Conservation (phyloP, 2,113 vertebrate species). For the Candoia aspera region DNA sequence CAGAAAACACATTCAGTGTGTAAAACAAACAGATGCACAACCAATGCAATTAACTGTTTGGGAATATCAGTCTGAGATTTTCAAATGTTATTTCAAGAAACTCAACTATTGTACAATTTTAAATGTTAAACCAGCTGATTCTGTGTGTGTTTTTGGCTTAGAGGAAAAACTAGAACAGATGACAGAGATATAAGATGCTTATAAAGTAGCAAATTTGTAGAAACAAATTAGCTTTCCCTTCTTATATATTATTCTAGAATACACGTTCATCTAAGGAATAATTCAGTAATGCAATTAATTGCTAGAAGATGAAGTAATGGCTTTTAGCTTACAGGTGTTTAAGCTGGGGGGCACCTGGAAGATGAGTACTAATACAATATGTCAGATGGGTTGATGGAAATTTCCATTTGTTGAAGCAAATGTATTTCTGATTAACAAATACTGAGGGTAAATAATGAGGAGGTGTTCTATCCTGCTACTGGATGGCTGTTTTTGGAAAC, state of each 20-base stretch:
- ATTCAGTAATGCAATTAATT: not conserved
- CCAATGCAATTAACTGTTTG: constrained; percentile 57
- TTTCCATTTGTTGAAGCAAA: not conserved
- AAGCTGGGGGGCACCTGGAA: not conserved
- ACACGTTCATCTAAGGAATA: not conserved
- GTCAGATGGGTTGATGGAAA: not conserved
- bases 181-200: not conserved
- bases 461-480: not conserved
- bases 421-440: not conserved
- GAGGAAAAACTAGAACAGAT: not conserved
- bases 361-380: not conserved
- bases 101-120: not conserved
- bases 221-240: no score
- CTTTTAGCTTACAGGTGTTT: no score
- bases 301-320: no score
- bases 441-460: not conserved
- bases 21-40: constrained; percentile 52
- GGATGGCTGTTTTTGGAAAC: not conserved
- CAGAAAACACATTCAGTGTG: constrained; percentile 41
- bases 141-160: not conserved
- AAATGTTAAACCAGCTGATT: not conserved
- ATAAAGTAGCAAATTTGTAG: not conserved
- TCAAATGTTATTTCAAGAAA: constrained; percentile 5
- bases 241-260: not conserved
- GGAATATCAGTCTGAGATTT: constrained; percentile 58